Conservation (phyloP, 2,797 vertebrate species). For the Pterois miles region DNA sequence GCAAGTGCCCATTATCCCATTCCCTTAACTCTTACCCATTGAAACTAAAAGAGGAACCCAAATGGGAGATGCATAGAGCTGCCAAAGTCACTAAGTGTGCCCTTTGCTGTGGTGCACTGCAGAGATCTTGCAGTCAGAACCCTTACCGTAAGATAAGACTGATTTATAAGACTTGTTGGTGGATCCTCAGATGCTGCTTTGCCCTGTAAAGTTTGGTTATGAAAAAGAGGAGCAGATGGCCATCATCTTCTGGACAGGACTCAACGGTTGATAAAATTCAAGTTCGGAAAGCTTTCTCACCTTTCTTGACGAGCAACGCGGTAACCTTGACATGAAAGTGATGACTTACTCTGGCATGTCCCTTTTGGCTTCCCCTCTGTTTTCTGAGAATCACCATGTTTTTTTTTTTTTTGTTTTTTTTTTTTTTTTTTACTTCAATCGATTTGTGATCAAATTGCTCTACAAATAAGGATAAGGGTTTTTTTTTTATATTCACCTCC, state of each 20-base stretch:
- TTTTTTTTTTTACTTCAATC: neutral
- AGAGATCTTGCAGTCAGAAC: slow-evolving; percentile 25
- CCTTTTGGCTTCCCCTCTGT: neutral
- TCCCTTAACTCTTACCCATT: neutral
- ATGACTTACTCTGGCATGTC: neutral
- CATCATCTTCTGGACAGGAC: slow-evolving; percentile 44
- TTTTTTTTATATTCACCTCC: neutral
- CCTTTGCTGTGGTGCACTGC: slow-evolving; percentile 34
- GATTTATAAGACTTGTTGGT: slow-evolving; percentile 8
- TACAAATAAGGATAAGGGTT: neutral
- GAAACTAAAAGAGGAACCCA: slow-evolving; percentile 41
- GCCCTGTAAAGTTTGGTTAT: slow-evolving; percentile 55
- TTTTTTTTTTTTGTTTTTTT: slow-evolving; percentile 1
- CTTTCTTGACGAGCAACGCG: slow-evolving; percentile 33
- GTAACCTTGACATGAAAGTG: slow-evolving; percentile 19
- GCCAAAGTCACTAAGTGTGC: slow-evolving; percentile 15
- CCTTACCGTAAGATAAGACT: slow-evolving; percentile 1
- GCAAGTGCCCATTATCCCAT: slow-evolving; percentile 22
- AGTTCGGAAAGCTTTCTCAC: slow-evolving; percentile 23
- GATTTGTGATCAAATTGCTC: neutral
- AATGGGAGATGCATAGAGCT: slow-evolving; percentile 22
- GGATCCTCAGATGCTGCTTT: slow-evolving; percentile 24
- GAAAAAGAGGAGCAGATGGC: slow-evolving; percentile 58
- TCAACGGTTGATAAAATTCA: slow-evolving; percentile 54
- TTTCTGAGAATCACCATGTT: neutral